phyloP scores from a whole-genome alignment of 2,888 invertebrate genomes.

The Petrophora chlorosata region DNA sequence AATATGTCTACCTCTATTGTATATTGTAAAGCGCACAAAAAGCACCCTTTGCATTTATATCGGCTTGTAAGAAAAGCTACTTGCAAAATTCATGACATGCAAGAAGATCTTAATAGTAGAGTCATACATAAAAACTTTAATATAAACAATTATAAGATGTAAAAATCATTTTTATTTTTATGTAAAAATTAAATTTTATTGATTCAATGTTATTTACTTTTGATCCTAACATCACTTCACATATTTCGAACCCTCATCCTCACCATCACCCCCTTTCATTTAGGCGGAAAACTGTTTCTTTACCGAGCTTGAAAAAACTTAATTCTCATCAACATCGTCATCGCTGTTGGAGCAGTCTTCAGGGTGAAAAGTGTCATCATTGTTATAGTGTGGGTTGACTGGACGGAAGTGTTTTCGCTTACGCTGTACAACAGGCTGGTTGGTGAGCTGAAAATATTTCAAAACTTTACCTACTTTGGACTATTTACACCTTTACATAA shows the following conservation, averaged over 20 bases:
- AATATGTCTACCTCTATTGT: slow-evolving; percentile 31
- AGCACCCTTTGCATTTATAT: slow-evolving; percentile 16
- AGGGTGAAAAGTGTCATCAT: slow-evolving; percentile 69
- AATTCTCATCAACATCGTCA: slow-evolving; percentile 42
- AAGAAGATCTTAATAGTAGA: slow-evolving; percentile 29
- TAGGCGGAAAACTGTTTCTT: no score
- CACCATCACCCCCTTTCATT: no score
- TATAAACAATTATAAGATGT: slow-evolving; percentile 54
- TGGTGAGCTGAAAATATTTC: slow-evolving; percentile 41
- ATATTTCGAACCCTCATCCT: no score
- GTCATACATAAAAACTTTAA: slow-evolving; percentile 27
- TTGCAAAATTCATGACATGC: slow-evolving; percentile 34
- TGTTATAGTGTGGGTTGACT: slow-evolving; percentile 46
- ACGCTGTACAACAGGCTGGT: slow-evolving; percentile 28
- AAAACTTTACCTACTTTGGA: no score
- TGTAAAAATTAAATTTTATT: slow-evolving; percentile 61
- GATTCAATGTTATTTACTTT: no score
- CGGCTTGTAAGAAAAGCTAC: slow-evolving; percentile 22
- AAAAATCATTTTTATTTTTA: slow-evolving; percentile 70
- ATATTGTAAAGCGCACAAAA: slow-evolving; percentile 42
- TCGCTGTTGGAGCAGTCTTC: slow-evolving; percentile 66
- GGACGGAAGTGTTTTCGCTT: slow-evolving; percentile 41
- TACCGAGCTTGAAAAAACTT: neutral
- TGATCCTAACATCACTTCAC: no score
- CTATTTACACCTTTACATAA: no score